Conservation (phyloP, 2,888 invertebrate genomes). For the Anoplius nigerrimus region DNA sequence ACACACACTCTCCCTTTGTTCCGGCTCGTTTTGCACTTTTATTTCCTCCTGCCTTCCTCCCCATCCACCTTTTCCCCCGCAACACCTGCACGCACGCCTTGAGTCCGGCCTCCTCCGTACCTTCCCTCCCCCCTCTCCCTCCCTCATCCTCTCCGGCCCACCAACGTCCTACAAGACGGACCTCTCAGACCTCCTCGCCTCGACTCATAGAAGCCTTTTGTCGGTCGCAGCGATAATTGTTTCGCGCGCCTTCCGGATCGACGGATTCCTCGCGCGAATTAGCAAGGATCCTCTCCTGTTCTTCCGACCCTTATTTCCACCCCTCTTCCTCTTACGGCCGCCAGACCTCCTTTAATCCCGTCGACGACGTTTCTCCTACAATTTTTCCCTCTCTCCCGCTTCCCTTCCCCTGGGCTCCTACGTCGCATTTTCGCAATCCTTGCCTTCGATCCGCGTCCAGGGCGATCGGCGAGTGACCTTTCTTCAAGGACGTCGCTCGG, state of each 20-base stretch:
- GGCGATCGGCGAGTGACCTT: no score
- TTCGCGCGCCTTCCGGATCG: conserved; percentile 46
- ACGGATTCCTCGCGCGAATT: conserved; percentile 49
- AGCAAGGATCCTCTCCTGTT: conserved; percentile 47
- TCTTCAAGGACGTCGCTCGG: no score
- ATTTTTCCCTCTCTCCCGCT: no score
- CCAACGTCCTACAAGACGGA: no score
- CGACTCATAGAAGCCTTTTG: conserved; percentile 27
- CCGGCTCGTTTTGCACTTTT: conserved; percentile 5
- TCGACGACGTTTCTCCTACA: no score
- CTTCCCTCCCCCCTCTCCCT: no score
- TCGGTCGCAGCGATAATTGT: conserved; percentile 42
- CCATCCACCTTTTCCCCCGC: conserved; percentile 10
- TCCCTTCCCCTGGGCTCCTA: no score
- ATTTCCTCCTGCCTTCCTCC: conserved; percentile 21
- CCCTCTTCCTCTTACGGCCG: conserved; percentile 20
- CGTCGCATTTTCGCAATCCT: no score
- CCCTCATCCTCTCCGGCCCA: no score
- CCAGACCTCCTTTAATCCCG: not conserved
- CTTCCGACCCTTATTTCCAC: conserved; percentile 20
- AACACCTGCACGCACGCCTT: no score
- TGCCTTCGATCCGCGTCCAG: no score
- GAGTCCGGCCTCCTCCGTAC: no score
- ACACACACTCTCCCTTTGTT: not conserved
- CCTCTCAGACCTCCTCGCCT: conserved; percentile 22